Percentiles rank a stretch among this genome's conserved stretches.
phyloP scores from a whole-genome alignment of 2,888 invertebrate genomes.

The Barypeithes pellucidus region DNA sequence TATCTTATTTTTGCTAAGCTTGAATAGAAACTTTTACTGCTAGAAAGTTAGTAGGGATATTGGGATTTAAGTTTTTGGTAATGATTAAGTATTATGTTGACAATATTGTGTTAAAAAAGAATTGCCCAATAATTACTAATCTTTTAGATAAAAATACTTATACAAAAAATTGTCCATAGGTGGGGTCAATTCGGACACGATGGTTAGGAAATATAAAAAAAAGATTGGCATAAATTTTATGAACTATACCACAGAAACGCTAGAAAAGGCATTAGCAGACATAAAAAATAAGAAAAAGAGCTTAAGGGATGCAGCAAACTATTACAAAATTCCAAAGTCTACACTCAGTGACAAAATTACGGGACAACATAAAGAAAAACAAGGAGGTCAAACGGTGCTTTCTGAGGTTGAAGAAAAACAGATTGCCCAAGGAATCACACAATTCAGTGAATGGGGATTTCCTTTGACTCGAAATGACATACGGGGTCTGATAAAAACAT shows the following conservation, averaged over 20 bases:
- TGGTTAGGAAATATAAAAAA: conserved; percentile 31
- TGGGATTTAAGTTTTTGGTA: too few relatives aligned
- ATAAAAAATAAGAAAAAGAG: conserved; percentile 32
- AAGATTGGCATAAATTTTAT: conserved; percentile 34
- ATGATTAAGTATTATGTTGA: too few relatives aligned
- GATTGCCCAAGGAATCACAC: conserved; percentile 17
- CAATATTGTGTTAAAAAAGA: too few relatives aligned
- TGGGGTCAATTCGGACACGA: conserved; percentile 2
- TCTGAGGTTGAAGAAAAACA: conserved; percentile 34
- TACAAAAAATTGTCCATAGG: too few relatives aligned
- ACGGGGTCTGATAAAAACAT: conserved; percentile 28
- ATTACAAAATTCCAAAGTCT: conserved; percentile 46
- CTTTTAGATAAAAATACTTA: too few relatives aligned
- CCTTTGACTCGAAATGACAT: conserved; percentile 37
- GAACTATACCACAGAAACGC: conserved; percentile 31
- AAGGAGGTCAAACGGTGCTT: conserved; percentile 31
- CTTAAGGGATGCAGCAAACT: conserved; percentile 42
- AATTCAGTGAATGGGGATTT: conserved; percentile 42
- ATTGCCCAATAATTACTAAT: too few relatives aligned
- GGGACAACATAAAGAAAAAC: conserved; percentile 42
- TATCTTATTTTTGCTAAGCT: too few relatives aligned
- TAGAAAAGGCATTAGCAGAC: too few relatives aligned
- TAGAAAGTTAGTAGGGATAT: too few relatives aligned
- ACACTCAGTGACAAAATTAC: too few relatives aligned
- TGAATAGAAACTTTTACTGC: too few relatives aligned